Base-by-base conservation (phyloP, 2,113 vertebrate species). In the Pedionomus torquatus region DNA sequence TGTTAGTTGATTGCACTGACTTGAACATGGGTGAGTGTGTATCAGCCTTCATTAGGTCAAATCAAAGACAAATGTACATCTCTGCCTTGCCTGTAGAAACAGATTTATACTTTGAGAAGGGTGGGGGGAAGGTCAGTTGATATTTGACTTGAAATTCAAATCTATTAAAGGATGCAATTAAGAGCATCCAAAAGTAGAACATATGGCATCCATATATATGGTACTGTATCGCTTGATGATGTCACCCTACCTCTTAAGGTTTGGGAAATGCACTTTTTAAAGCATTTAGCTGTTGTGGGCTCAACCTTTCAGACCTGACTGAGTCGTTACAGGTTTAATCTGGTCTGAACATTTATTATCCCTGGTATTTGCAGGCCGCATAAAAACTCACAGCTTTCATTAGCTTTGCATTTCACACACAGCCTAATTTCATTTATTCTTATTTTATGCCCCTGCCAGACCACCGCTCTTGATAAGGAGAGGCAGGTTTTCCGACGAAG, bases 381-480 rank as follows among this genome's bases (percentile, higher is more conserved):
- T 92, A 95, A 89, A 79, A 61, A 28, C 81, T 78, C 63, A 86
- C 94, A 90, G 84, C 94, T 83, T 94, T 82, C 96, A 96, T 97
- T 97, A 96, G 52, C 49, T 89, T 85, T 97, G 89, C 84, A 46
- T 90, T 98, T 94, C 95, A 96, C 95, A 95, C 97, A 86, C 92
- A 93, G 97, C 97, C 97, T 98, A 98, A 98, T 98, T 98, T 98
- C 96, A 96, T 98, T 98, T 97, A 98, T 98, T 98, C 97, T 98
- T 97, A 97, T 98, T 98, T 98, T 98, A 98, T 98, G 98, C 98
- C 98, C 98, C 98, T 97, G 98, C 97, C 98, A 99, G 99, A 99
- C 98, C 99, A 99, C 99, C 98, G 98, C 99, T 99, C 99, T 99
- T 99, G 99, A 99, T 99, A 99, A 99, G 98, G 99, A 99, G 99